Base-by-base conservation (phyloP, 2,113 vertebrate species). In the Gasterosteus aculeatus region DNA sequence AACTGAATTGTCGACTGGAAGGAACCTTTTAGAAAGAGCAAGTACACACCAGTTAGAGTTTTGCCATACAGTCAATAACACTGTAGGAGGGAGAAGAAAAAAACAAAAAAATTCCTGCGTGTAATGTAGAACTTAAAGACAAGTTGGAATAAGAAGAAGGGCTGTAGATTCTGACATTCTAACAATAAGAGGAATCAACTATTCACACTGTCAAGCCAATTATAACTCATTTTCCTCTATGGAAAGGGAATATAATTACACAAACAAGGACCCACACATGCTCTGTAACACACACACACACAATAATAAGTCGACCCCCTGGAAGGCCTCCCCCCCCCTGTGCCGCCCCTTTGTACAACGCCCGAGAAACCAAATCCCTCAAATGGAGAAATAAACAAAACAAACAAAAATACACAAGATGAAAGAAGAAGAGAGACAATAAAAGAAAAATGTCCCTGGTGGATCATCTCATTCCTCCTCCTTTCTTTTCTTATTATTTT, bases 351-450 rank as follows among this genome's bases (percentile, higher is more conserved):
- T 90, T 91, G 85, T 90, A 92, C 90, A 90, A 75, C 81, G 85
- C 87, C 88, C n/a, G 58, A 89, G 87, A 88, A 88, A 85, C 88
- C 90, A 84, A 87, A 87, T 89, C 89, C 91, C 86, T 90, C 89
- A 89, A 90, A 89, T 80, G 85, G 84, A 93, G 85, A 86, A 92
- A 89, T 90, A 90, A 91, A 91, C 90, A 91, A 89, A 89, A 90
- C 87, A 89, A 92, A 92, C 89, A 88, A 80, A 89, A 89, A 86
- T 87, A 87, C 75, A 72, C n/a, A 10, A 89, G 90, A 92, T 92
- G 84, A 92, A 92, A 92, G 88, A 88, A 87, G 71, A 81, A 70
- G 80, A 49, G 67, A 90, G 81, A 89, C 85, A 89, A 85, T 87
- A 88, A 88, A 91, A 75, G 75, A 69, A 68, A 86, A 80, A 76